Evolutionary conservation across 1,140 invertebrate species (phyloP), one percentile per base, ranked within the genome.

Genomic region (Himalopsyche phryganea): DNA sequence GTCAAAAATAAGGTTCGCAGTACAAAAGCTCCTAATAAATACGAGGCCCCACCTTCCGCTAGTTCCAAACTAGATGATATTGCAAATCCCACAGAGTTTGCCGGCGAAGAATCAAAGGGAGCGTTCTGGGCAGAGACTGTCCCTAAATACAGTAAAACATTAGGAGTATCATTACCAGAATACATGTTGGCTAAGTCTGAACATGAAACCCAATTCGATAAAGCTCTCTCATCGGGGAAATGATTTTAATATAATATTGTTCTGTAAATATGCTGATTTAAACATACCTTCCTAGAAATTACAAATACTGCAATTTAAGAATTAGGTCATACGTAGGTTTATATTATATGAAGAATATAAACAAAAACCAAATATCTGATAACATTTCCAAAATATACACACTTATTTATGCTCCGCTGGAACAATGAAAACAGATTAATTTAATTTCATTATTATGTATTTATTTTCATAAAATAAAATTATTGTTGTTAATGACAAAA

Each of bases 181-280:
- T 88, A 80, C 65, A 87, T 88, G 85, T 65, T 87, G 19, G 72
- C 79, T 33, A 82, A 79, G 66, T 85, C 85, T 19, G 83, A 85
- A 41, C 81, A 83, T 50, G 86, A 89, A 69, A 72, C 71, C 57
- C 78, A 81, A 44, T 87, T 88, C 65, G 85, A 88, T 64, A 81
- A 82, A 65, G n/a, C 19, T 20, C n/a, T 63, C 11, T 50, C 61
- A 40, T 19, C 41, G 2, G 54, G 45, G 7, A 56, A 50, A 50
- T 60, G 33, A 17, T 50, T 33, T 1, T 50, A 19, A 17, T 45
- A 19, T 38, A 45, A 36, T 19, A 48, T n/a, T 41, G 13, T 42
- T 41, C 20, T 14, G 23, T 28, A 28, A 28, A 28, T 28, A 28
- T 28, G 23, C 23, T 28, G 23, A 28, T 28, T 9, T 28, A 28